Conservation (phyloP, 1,140 invertebrate genomes). For the Uloborus diversus region DNA sequence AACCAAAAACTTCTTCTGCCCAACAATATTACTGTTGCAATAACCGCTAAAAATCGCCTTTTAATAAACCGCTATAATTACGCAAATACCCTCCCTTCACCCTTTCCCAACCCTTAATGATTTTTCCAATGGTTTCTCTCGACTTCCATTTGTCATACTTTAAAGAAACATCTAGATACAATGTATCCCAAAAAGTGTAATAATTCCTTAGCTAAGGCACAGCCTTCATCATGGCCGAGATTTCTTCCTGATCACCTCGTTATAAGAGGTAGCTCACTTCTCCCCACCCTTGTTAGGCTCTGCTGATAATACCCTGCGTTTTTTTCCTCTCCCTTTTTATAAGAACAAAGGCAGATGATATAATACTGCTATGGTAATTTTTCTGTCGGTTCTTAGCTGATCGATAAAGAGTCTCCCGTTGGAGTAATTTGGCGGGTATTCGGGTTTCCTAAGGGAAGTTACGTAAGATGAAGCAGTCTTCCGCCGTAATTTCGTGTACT, state of each 20-base stretch:
- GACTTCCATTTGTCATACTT: conserved; percentile 47
- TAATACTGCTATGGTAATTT: conserved; percentile 49
- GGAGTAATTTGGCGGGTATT: conserved; percentile 42
- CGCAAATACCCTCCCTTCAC: conserved; percentile 7
- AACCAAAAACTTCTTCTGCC: too few species aligned
- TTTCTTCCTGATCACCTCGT: conserved; percentile 50
- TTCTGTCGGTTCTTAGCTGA: conserved; percentile 12
- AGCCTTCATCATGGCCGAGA: conserved; percentile 46
- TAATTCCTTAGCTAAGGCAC: conserved; percentile 16
- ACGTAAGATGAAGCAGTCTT: conserved; percentile 9
- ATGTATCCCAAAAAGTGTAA: conserved; percentile 10
- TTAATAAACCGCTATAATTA: conserved; percentile 36
- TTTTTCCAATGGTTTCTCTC: conserved; percentile 31
- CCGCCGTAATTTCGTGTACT: neutral
- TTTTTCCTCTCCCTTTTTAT: conserved; percentile 16
- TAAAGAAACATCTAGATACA: conserved; percentile 42
- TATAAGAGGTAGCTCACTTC: conserved; percentile 25
- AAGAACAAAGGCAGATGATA: conserved; percentile 52
- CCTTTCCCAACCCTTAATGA: conserved; percentile 7
- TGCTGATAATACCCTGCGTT: conserved; percentile 46
- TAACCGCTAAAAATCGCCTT: too few species aligned
- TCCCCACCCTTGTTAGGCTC: neutral
- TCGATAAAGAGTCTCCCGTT: conserved; percentile 19
- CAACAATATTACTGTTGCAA: too few species aligned
- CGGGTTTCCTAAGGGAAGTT: conserved; percentile 18